Conservation (phyloP, 2,797 vertebrate species). For the Tinamus major region DNA sequence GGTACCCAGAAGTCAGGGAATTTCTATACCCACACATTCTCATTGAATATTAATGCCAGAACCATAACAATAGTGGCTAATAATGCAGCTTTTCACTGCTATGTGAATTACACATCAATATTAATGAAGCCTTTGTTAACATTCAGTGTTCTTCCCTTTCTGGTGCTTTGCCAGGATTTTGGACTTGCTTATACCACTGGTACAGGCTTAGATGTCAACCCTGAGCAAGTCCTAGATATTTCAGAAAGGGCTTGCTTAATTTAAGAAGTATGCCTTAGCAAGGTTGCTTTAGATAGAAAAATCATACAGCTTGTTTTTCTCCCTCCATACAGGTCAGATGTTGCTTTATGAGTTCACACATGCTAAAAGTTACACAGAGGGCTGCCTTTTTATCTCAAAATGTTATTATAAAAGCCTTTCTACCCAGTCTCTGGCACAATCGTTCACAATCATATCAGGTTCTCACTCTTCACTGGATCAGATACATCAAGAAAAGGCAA, state of each 20-base stretch:
- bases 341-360: constrained; percentile 19
- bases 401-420: constrained; percentile 30
- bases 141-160: constrained; percentile 46
- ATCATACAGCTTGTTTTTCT: not conserved
- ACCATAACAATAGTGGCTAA: constrained; percentile 71
- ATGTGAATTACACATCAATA: constrained; percentile 76
- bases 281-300: not conserved
- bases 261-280: constrained; percentile 33
- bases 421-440: not conserved
- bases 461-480: constrained; percentile 8
- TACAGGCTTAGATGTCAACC: constrained; percentile 44
- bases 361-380: constrained; percentile 14
- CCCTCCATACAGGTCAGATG: not conserved
- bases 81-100: constrained; percentile 66
- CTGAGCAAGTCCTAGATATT: constrained; percentile 30
- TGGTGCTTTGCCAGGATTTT: constrained; percentile 60
- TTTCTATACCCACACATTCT: constrained; percentile 49
- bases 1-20: constrained; percentile 55
- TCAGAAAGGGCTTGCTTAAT: constrained; percentile 50
- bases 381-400: constrained; percentile 54
- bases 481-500: not conserved
- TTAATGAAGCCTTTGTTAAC: constrained; percentile 76
- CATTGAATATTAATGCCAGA: constrained; percentile 74
- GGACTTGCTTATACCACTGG: constrained; percentile 55
- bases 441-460: not conserved